phyloP scores from a whole-genome alignment of 2,888 invertebrate species.

The Xylocampa areola region DNA sequence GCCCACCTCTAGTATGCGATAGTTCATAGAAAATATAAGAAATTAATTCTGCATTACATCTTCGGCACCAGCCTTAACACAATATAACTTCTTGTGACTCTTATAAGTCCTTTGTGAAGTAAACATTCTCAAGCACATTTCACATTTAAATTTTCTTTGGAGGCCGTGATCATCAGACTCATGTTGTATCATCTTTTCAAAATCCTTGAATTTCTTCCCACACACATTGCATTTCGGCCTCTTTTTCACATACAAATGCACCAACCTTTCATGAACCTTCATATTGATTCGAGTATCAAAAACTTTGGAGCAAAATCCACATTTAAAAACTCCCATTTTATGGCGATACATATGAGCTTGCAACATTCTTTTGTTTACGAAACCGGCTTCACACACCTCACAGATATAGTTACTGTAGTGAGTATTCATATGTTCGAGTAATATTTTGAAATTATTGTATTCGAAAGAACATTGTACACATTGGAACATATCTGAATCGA shows the following conservation, averaged over 20 bases:
- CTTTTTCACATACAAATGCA: constrained; percentile 69
- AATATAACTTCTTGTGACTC: constrained; percentile 37
- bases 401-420: constrained; percentile 74
- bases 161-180: constrained; percentile 51
- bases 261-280: constrained; percentile 78
- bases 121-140: constrained; percentile 60
- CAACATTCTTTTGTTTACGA: constrained; percentile 66
- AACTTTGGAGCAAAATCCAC: constrained; percentile 79
- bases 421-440: constrained; percentile 72
- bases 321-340: constrained; percentile 70
- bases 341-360: constrained; percentile 71
- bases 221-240: constrained; percentile 72
- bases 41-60: no score
- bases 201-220: constrained; percentile 59
- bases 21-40: no score
- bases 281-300: constrained; percentile 81
- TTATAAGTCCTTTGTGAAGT: constrained; percentile 26
- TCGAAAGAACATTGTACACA: constrained; percentile 67
- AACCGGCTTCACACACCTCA: constrained; percentile 68
- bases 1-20: no score
- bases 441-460: constrained; percentile 67
- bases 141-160: constrained; percentile 57
- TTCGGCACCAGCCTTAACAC: constrained; percentile 14
- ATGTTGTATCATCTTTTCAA: constrained; percentile 55
- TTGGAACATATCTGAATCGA: constrained; percentile 60